Evolutionary conservation across 2,888 invertebrate species (phyloP), one percentile per base, ranked within the genome.

Genomic region (Drosophila stalkeri): DNA sequence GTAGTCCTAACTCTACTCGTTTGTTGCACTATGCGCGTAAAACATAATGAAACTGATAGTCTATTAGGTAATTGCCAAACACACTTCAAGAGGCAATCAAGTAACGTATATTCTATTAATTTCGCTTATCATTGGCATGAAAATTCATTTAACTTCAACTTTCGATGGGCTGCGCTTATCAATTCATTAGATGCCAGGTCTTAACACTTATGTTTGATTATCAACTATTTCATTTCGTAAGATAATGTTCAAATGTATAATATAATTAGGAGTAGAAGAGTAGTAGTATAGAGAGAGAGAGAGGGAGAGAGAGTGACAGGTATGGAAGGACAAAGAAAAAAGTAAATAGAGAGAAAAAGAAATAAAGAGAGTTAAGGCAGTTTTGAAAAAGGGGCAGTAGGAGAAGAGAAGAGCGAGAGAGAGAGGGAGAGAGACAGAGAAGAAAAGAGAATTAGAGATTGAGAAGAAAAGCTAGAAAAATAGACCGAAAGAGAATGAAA

Each of bases 41-140:
- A 35, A 20, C 23, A 54, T 23, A 39, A 37, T 49, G 41, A 2
- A 52, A 20, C 46, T 63, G 33, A 47, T 71, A 54, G 47, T 47
- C 63, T 54, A 47, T 54, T 63, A 46, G 62, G 12, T 63, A 71
- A 72, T 71, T 72, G 27, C 39, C 44, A 35, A 23, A 18, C 46
- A 54, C 71, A 63, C 57, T 59, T 71, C 57, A 72, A 47, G 47
- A 59, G 51, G 47, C 54, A 59, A 59, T 35, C 35, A 37, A 23
- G 14, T n/a, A 16, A 41, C 14, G 14, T 39, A 39, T 39, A 39
- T 39, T 59, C 9, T 12, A 43, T 43, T 55, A 31, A 44, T 59
- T 43, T n/a, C 31, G 52, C 69, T 75, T 75, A 75, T 75, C 76
- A 31, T 16, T 23, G 11, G 35, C 41, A 47, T 55, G 47, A 64